phyloP scores from a whole-genome alignment of 2,113 vertebrate species.

The Corvus hawaiiensis region DNA sequence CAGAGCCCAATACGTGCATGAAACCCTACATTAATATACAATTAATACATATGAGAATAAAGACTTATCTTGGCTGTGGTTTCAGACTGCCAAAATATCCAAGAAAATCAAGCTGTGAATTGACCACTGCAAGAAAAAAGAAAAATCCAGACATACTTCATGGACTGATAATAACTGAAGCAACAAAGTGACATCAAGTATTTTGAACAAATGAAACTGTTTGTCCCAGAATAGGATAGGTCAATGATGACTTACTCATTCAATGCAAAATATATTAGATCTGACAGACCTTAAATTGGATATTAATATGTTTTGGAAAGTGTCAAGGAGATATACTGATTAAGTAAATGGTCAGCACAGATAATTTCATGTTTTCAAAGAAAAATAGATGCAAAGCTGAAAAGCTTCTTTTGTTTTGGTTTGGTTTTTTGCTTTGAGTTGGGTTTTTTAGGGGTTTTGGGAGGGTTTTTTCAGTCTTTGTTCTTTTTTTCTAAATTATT shows the following conservation, averaged over 20 bases:
- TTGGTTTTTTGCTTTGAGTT: not conserved
- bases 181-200: not conserved
- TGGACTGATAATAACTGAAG: not conserved
- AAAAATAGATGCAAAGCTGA: not conserved
- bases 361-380: not conserved
- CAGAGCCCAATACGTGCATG: not conserved
- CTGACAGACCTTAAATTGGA: not conserved
- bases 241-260: not conserved
- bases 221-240: not conserved
- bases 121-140: not conserved
- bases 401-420: not conserved
- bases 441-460: not conserved
- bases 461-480: not conserved
- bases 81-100: not conserved
- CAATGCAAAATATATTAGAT: not conserved
- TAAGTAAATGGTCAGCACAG: not conserved
- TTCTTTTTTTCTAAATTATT: not conserved
- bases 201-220: not conserved
- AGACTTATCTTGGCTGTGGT: not conserved
- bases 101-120: not conserved
- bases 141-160: not conserved
- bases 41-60: not conserved
- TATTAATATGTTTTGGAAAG: not conserved
- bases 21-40: not conserved
- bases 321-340: not conserved